Conservation (phyloP, 2,797 vertebrate genomes). For the Mormyrops attenuatus region DNA sequence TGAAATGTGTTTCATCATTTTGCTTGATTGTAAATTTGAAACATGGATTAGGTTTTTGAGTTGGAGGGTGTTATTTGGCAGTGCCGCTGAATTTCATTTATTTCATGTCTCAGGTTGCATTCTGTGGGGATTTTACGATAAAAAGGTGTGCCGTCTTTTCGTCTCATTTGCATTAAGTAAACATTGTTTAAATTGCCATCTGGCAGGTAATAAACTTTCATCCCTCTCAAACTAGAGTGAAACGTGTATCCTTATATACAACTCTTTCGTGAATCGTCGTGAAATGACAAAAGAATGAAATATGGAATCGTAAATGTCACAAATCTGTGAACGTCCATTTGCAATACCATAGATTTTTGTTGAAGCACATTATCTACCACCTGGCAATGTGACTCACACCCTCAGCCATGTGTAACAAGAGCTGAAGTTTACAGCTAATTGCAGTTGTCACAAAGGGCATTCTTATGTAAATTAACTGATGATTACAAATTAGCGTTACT, state of each 20-base stretch:
- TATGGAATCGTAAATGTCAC: neutral
- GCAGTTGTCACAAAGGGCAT: neutral
- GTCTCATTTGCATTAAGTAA: neutral
- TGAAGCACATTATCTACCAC: neutral
- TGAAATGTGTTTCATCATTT: neutral
- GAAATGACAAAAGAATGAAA: neutral
- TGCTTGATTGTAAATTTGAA: neutral
- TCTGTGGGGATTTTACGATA: neutral
- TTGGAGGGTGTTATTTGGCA: neutral
- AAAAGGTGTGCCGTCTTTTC: neutral
- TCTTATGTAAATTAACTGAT: neutral
- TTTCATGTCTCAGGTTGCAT: neutral
- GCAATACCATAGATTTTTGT: neutral
- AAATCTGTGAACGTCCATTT: neutral
- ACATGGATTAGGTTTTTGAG: neutral
- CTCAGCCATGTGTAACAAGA: neutral
- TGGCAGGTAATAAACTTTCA: conserved; percentile 1
- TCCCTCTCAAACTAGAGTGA: neutral
- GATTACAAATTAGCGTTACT: neutral
- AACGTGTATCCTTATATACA: neutral
- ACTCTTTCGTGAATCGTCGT: neutral
- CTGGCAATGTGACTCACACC: neutral
- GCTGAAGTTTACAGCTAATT: neutral
- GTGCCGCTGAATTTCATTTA: neutral
- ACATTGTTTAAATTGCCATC: neutral